Conservation (phyloP, 2,888 invertebrate species). For the Keiferia lycopersicella region DNA sequence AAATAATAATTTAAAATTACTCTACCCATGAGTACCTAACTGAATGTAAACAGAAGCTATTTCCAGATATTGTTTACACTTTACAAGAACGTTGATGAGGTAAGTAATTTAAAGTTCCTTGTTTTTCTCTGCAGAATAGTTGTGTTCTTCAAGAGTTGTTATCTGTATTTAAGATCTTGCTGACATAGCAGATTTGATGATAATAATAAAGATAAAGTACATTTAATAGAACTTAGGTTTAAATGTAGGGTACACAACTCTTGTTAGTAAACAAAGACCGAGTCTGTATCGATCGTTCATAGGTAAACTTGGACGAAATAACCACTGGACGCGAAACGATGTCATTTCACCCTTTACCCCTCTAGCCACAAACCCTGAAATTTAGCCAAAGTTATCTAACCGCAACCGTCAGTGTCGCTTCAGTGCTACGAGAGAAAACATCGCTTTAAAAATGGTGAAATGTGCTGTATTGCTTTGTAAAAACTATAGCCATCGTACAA, state of each 20-base stretch:
- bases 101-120: not conserved
- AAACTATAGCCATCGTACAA: too few species aligned
- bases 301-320: too few species aligned
- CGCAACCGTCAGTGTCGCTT: too few species aligned
- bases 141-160: not conserved
- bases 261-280: conserved; percentile 62
- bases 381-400: too few species aligned
- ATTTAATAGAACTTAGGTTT: conserved; percentile 18
- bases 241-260: conserved; percentile 28
- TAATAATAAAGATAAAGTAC: not conserved
- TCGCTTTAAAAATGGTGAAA: too few species aligned
- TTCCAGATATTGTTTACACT: conserved; percentile 22
- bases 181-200: conserved; percentile 14
- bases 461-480: too few species aligned
- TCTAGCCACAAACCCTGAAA: too few species aligned
- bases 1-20: too few species aligned
- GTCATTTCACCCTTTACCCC: too few species aligned
- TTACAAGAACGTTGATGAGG: conserved; percentile 7
- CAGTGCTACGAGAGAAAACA: too few species aligned
- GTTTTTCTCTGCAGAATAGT: not conserved
- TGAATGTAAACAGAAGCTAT: conserved; percentile 20
- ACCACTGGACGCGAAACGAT: too few species aligned
- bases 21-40: not conserved
- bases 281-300: conserved; percentile 64
- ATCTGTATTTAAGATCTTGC: not conserved